Conservation (phyloP, 1,140 invertebrate genomes). For the Tetranychus urticae region DNA sequence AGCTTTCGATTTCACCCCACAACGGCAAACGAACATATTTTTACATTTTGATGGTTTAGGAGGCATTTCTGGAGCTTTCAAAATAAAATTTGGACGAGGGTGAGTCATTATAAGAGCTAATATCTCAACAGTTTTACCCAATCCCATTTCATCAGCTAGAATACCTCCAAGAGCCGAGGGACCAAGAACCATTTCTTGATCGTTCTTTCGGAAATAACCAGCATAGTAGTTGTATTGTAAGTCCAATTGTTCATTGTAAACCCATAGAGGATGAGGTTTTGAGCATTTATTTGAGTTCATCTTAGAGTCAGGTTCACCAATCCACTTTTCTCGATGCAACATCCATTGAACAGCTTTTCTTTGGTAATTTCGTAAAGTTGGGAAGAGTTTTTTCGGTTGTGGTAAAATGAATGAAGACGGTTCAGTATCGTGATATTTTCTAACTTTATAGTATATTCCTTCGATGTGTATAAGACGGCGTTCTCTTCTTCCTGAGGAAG, state of each 20-base stretch:
- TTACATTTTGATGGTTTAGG: too few species aligned
- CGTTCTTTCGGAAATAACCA: constrained; percentile 14
- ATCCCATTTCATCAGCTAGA: constrained; percentile 58
- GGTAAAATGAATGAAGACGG: background rate
- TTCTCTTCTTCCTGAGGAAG: background rate
- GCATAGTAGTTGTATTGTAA: constrained; percentile 30
- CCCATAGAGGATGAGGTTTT: background rate
- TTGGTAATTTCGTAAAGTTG: background rate
- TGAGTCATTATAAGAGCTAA: constrained; percentile 34
- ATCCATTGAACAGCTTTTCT: constrained; percentile 29
- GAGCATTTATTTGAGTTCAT: constrained; percentile 9
- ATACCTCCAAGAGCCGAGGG: constrained; percentile 33
- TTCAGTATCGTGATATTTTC: background rate
- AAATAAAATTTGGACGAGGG: background rate
- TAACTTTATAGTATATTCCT: background rate
- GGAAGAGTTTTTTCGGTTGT: background rate
- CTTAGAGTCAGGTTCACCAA: background rate
- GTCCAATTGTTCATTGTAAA: background rate
- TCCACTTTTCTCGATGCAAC: constrained; percentile 27
- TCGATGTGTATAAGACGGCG: background rate
- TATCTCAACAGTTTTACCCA: constrained; percentile 58
- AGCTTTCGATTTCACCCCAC: background rate
- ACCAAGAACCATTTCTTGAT: background rate
- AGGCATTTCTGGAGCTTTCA: background rate
- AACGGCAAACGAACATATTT: background rate